Evolutionary conservation across 2,888 invertebrate species (phyloP), one percentile per base, ranked within the genome.

Genomic region (Latrodectus elegans): DNA sequence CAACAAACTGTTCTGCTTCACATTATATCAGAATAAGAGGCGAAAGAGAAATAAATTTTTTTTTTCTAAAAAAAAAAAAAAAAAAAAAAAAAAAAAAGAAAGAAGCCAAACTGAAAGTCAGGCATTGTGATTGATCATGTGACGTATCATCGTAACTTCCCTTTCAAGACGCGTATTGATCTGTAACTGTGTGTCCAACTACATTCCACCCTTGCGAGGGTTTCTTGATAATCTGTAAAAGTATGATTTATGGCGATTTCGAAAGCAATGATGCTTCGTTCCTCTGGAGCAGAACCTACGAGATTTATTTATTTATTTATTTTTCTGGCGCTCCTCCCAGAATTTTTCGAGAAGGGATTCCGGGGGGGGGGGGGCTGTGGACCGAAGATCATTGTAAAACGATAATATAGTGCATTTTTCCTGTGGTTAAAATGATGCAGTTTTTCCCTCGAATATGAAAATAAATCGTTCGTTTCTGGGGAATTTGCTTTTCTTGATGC

Each of bases 161-260:
- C n/a, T 60, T 60, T 60, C 60, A 60, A 15, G 12, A n/a, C 60
- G n/a, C 6, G 12, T 60, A 60, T 60, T 60, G 60, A 60, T 60
- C 60, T 60, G 60, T 60, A 60, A 60, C 14, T 60, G 38, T 38
- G 38, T 38, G 38, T 38, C 38, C 38, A 38, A 38, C 38, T 38
- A 38, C 38, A 38, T 38, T 38, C 38, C 38, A 38, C 38, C 38
- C 38, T 38, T 38, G 12, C 60, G n/a, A 15, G 12, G 4, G 10
- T 60, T 60, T n/a, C 60, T 60, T 60, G 60, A 60, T 60, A 60
- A 60, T 60, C 60, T 60, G 60, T 60, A 60, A 60, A 60, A 60
- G 60, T 60, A 60, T 60, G 60, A 60, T 60, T 60, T 60, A 60
- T 60, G 60, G n/a, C 60, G n/a, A 60, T 60, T 60, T 10, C 11